phyloP scores from a whole-genome alignment of 2,113 vertebrate species.

The Rhynchomys soricoides region DNA sequence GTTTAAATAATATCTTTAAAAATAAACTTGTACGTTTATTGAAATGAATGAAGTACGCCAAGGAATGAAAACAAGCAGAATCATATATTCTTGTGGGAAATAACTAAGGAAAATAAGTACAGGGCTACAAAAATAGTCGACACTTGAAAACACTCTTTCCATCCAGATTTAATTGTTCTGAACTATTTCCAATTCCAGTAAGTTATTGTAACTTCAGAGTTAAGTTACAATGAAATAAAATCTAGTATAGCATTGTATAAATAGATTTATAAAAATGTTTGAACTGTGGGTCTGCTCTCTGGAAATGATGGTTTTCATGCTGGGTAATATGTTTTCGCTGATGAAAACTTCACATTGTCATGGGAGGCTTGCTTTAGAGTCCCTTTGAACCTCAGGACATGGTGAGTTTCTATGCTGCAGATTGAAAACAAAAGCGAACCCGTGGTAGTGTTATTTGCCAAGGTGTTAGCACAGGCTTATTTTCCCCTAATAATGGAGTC shows the following conservation, averaged over 20 bases:
- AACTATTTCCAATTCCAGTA: conserved; percentile 26
- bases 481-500: conserved; percentile 76
- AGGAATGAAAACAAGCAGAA: background rate
- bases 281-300: background rate
- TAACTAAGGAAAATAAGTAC: background rate
- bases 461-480: conserved; percentile 71
- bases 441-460: conserved; percentile 73
- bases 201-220: background rate
- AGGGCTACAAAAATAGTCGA: background rate
- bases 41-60: background rate
- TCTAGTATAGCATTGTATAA: background rate
- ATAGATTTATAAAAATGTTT: background rate
- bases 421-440: conserved; percentile 78
- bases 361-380: background rate
- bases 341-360: conserved; percentile 47
- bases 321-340: conserved; percentile 36
- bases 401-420: conserved; percentile 39
- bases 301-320: conserved; percentile 48
- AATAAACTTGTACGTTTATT: background rate
- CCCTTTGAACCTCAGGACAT: conserved; percentile 32
- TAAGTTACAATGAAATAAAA: background rate
- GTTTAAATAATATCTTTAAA: background rate
- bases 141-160: background rate
- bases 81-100: background rate
- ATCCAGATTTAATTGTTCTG: background rate